Evolutionary conservation across 1,140 invertebrate genomes (phyloP).

Genomic region (Drosophila pseudoananassae): DNA sequence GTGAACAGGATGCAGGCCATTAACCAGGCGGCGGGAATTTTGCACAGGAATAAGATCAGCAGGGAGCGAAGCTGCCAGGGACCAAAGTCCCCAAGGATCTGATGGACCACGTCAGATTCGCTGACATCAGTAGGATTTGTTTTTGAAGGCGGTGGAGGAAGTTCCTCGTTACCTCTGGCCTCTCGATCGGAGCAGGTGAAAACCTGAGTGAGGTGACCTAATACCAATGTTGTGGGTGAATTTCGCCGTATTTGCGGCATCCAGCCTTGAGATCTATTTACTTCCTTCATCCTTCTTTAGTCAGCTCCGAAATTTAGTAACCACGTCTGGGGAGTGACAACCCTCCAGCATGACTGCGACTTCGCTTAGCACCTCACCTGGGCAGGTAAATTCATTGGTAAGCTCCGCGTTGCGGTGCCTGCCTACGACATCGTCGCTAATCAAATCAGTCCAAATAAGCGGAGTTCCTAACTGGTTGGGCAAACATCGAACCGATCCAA

Average conservation of each 20-base stretch:
- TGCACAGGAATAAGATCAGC: conserved; percentile 80
- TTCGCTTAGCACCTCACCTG: conserved; percentile 45
- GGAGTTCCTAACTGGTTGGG: conserved; percentile 50
- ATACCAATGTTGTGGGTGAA: conserved; percentile 26
- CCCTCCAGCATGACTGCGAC: conserved; percentile 72
- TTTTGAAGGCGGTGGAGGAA: neutral
- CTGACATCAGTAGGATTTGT: neutral
- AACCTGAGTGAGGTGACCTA: conserved; percentile 25
- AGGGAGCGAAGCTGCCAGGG: conserved; percentile 83
- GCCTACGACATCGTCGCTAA: conserved; percentile 75
- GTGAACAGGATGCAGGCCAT: conserved; percentile 84
- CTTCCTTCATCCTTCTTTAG: conserved; percentile 35
- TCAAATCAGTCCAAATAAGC: conserved; percentile 65
- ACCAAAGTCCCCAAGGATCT: conserved; percentile 80
- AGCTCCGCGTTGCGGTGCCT: conserved; percentile 43
- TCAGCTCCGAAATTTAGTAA: conserved; percentile 43
- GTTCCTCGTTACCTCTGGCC: conserved; percentile 2
- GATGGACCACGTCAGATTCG: conserved; percentile 61
- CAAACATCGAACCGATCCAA: conserved; percentile 30
- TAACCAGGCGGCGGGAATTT: conserved; percentile 84
- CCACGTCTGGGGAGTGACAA: conserved; percentile 50
- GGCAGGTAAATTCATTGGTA: conserved; percentile 42
- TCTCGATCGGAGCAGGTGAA: conserved; percentile 23
- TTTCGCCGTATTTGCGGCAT: conserved; percentile 27
- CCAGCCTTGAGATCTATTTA: conserved; percentile 7